Conservation (phyloP, 2,113 vertebrate species). For the Columba janthina region DNA sequence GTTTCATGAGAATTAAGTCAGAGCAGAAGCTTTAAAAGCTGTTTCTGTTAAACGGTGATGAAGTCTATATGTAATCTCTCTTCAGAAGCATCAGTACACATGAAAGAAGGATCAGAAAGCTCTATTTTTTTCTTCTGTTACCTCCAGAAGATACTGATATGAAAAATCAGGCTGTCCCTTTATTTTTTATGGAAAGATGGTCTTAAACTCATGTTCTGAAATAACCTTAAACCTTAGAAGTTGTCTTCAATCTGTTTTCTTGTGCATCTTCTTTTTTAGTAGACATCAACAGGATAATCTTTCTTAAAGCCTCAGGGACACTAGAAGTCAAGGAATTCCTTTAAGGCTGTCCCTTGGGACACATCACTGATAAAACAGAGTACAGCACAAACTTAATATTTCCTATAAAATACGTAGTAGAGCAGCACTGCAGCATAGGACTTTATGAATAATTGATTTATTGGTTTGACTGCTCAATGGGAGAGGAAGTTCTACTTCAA, state of each 20-base stretch:
- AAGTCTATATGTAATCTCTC: neutral
- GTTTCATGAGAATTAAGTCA: neutral
- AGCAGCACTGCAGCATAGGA: neutral
- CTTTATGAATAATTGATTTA: neutral
- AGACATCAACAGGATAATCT: neutral
- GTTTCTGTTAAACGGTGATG: neutral
- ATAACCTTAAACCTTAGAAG: neutral
- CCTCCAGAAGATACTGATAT: neutral
- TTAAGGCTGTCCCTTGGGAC: neutral
- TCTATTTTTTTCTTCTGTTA: neutral
- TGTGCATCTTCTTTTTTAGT: neutral
- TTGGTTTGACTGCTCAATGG: neutral
- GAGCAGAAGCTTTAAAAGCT: neutral
- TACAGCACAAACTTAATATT: neutral
- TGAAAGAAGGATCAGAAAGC: neutral
- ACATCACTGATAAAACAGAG: neutral
- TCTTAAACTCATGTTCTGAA: neutral
- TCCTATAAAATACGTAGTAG: neutral
- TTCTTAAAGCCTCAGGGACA: neutral
- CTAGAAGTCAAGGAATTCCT: constrained; percentile 3
- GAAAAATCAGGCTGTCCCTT: neutral
- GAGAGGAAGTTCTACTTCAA: neutral
- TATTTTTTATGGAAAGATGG: neutral
- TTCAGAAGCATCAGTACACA: neutral
- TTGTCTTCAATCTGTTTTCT: neutral